These are phyloP conservation scores for Trididemnum nubilum DNA, from an alignment of 23 tunicate genomes.

Conservation along the genomic window DNA sequence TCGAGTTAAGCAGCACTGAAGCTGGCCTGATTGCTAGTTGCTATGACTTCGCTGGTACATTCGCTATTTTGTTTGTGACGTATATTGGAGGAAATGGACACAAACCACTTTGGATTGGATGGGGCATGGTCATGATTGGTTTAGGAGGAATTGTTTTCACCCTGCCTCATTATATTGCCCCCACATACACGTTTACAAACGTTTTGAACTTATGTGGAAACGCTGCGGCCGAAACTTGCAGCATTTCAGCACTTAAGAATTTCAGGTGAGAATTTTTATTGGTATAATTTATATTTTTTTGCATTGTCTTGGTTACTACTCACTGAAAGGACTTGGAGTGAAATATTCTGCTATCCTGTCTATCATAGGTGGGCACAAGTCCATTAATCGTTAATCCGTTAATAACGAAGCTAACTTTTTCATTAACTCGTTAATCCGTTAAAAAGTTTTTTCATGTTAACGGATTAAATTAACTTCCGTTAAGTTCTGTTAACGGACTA, in stretches of 20 bases:
- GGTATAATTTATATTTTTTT: background rate
- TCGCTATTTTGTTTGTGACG: constrained; percentile 69
- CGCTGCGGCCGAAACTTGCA: constrained; percentile 20
- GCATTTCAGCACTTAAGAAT: constrained; percentile 20
- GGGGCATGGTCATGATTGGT: constrained; percentile 80
- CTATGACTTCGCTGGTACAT: constrained; percentile 57
- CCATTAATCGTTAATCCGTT: too few relatives aligned
- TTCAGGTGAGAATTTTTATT: constrained; percentile 51
- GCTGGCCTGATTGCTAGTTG: constrained; percentile 70
- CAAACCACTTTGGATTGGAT: constrained; percentile 83
- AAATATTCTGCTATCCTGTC: too few relatives aligned
- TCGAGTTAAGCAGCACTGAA: constrained; percentile 75
- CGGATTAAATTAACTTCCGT: too few relatives aligned
- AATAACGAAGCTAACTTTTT: too few relatives aligned
- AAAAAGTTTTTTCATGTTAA: too few relatives aligned
- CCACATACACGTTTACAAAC: constrained; percentile 42
- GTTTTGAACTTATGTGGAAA: constrained; percentile 37
- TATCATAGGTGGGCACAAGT: too few relatives aligned
- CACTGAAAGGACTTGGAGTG: too few relatives aligned
- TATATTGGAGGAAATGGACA: constrained; percentile 73
- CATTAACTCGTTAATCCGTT: too few relatives aligned
- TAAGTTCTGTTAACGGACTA: too few relatives aligned
- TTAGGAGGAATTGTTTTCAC: constrained; percentile 61
- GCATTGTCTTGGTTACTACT: too few relatives aligned
- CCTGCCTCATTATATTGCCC: constrained; percentile 81